Percentiles rank a stretch among this genome's conserved stretches.
Conservation (phyloP, 2,888 invertebrate genomes). For the Ornithoptera priamus region DNA sequence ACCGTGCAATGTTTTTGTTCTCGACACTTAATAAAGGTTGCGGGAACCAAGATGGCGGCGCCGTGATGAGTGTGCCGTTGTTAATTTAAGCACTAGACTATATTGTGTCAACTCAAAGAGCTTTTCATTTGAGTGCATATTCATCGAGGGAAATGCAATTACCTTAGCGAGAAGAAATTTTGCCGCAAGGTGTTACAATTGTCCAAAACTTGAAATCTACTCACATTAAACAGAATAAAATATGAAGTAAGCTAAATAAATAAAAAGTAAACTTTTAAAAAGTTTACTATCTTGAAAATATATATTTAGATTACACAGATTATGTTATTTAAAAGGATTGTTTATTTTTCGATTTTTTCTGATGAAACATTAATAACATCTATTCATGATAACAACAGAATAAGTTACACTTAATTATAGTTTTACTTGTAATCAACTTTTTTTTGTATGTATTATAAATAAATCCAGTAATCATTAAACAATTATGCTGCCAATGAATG, state of each 20-base stretch:
- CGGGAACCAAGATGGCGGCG: conserved; percentile 34
- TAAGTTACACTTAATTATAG: too few relatives aligned
- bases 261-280: too few relatives aligned
- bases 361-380: background rate
- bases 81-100: conserved; percentile 58
- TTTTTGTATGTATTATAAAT: too few relatives aligned
- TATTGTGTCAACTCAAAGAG: conserved; percentile 56
- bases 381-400: too few relatives aligned
- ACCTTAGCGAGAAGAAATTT: conserved; percentile 48
- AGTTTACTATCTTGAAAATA: too few relatives aligned
- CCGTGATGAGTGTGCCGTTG: conserved; percentile 45
- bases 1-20: conserved; percentile 23
- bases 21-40: conserved; percentile 29
- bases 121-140: conserved; percentile 64
- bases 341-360: background rate
- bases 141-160: conserved; percentile 63
- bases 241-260: too few relatives aligned
- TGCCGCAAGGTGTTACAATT: conserved; percentile 33
- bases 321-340: too few relatives aligned
- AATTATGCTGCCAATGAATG: too few relatives aligned
- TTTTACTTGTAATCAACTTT: too few relatives aligned
- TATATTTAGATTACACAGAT: too few relatives aligned
- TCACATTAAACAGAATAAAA: background rate
- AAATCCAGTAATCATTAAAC: background rate
- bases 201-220: background rate